Evolutionary conservation across 2,797 vertebrate species (phyloP), one percentile per base, ranked within the genome.

Genomic region (Neostethus bicornis): DNA sequence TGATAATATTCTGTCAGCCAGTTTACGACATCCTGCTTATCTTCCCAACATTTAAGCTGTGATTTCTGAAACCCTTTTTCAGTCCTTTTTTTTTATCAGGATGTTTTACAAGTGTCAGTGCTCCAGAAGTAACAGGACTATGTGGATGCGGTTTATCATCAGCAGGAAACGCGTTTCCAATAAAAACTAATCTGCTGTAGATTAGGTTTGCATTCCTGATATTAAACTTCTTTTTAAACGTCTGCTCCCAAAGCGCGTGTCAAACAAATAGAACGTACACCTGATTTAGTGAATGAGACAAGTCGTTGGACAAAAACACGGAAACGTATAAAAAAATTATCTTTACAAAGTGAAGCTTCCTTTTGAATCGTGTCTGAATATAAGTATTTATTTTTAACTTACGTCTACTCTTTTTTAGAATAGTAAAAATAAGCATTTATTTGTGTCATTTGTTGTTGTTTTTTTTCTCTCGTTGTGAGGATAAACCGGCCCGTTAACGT

Each of bases 161-260:
- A 34, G 32, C 32, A 34, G 32, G 34, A 34, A 34, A 34, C 7
- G 35, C 17, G 3, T 19, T 38, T 19, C 17, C 35, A 38, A 19
- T 38, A 38, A 10, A 38, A 38, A 19, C 2, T 19, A 38, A 19
- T 38, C 16, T 38, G 16, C 35, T 38, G 16, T 2, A 38, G 17
- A 38, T 38, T 38, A 38, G 38, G 7, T 38, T 38, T 38, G 4
- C n/a, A 38, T 38, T 38, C 35, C 16, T 38, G 16, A 38, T 38
- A 38, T 38, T 38, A 17, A 38, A 38, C 35, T 38, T 19, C 38
- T 17, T 17, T 17, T 17, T 17, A 38, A 38, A 17, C 17, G 35
- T n/a, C 7, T 8, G 8, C n/a, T 17, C 16, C 35, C 16, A 4
- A 4, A 38, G 16, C 7, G 35, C 16, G 35, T 8, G 16, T n/a